Evolutionary conservation across 2,888 invertebrate genomes (phyloP), one percentile per base, ranked within the genome.

Genomic region (Stratiomys singularior): DNA sequence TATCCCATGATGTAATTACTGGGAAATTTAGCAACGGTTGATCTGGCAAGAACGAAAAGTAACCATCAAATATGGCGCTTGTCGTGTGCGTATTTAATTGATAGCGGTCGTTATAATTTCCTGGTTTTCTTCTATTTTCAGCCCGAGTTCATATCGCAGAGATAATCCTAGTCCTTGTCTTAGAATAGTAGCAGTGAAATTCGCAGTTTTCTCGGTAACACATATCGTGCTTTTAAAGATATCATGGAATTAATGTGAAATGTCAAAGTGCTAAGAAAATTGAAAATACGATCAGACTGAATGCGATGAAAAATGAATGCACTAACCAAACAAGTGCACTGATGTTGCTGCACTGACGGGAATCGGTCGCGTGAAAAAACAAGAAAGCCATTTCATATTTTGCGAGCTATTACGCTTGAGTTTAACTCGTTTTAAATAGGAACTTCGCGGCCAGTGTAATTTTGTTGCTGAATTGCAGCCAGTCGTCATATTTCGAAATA

Each of bases 31-130:
- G n/a, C 28, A 66, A 18, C 37, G 18, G 18, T 9, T 9, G 25
- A 44, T 66, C 66, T 21, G 44, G 66, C 44, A 66, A 44, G 44
- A 23, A 23, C 4, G 11, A 47, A 46, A 47, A 69, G 9, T 47
- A 9, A 23, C 69, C 69, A 69, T 69, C 69, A 47, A 69, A 69
- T 69, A 69, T 69, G 69, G 69, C 69, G 69, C 47, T 47, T 47
- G 30, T 69, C 69, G 69, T 47, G 69, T 69, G 69, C 18, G 25
- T 18, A 25, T 69, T 46, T 23, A 52, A 25, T 60, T 25, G n/a
- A 11, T 15, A 30, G 69, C 46, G 18, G 69, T 23, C 47, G 67
- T 46, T 69, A n/a, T 2, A 30, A 66, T 44, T 66, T 21, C 28
- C 18, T 18, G 4, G 18, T 44, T 47, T 69, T 69, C 47, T 46